Base-by-base conservation (phyloP, 2,888 invertebrate species). In the Arge pagana region DNA sequence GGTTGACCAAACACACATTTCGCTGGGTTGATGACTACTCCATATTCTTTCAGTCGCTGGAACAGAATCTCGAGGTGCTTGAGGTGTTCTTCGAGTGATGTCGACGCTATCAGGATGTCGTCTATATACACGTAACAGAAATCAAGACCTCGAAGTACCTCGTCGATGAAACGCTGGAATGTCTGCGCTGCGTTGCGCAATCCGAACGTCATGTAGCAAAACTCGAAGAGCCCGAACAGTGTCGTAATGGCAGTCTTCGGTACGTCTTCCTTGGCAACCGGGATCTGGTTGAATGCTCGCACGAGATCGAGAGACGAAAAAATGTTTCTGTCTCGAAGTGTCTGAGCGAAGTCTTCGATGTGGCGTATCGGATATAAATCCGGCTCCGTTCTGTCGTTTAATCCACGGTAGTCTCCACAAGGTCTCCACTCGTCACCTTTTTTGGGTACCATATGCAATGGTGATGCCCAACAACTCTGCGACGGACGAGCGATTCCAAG, bases 191-290 rank as follows among this genome's bases (percentile, higher is more conserved):
- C 67, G 37, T 69, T 72, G 1, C 63, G 49, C 0, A 70, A 52
- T 2, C 67, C 67, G 33, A 69, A 67, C 0, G 61, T 52, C 68
- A 69, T 70, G 4, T 39, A 31, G 1, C 54, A 31, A 28, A 62
- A 66, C 40, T 71, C 68, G 31, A 59, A 71, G 2, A 69, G 53
- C 4, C 67, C 66, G 43, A 70, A 69, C 0, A 68, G 68, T 7
- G 68, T 70, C 0, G 49, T 64, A 3, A 70, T 60, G 0, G 65
- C 70, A 0, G 70, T 69, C 35, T 71, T 72, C 1, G 16, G 52
- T 5, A 72, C 53, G 50, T 70, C 67, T 1, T 56, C 64, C n/a
- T 55, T 43, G 0, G 52, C 55, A 2, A 72, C 61, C 1, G 66
- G 70, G 11, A 76, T 68, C 15, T 70, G 68, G 31, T 65, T 56